A percentile compares a stretch with the other conserved stretches of the same genome.
These are phyloP conservation scores for Homarus gammarus DNA, from an alignment of 2,888 invertebrate genomes.

Conservation along the genomic window DNA sequence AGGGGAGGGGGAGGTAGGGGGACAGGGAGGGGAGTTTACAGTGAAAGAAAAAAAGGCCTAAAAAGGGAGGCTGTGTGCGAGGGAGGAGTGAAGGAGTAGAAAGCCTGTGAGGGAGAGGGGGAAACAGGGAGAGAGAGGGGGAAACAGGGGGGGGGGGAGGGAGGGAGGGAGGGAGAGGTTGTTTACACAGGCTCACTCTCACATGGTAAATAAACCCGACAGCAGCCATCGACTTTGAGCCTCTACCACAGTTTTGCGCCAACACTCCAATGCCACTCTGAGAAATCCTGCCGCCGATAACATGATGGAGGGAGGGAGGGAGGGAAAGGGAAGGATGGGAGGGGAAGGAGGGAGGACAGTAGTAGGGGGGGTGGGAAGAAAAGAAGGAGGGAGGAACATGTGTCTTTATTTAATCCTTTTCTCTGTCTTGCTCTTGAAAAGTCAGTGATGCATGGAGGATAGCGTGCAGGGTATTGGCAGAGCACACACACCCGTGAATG, in stretches of 20 bases:
- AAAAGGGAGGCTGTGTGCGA: slow-evolving; percentile 4
- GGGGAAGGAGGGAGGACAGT: neutral
- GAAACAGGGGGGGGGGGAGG: neutral
- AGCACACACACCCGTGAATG: slow-evolving; percentile 46
- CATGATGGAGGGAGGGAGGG: neutral
- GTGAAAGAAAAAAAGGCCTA: too few species aligned
- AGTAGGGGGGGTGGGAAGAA: neutral
- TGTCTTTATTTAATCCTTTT: slow-evolving; percentile 60
- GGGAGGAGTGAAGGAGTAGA: too few species aligned
- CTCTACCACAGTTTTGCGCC: too few species aligned
- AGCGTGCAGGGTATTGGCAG: slow-evolving; percentile 44
- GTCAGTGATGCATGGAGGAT: slow-evolving; percentile 50
- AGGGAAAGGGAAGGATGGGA: neutral
- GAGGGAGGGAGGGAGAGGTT: too few species aligned
- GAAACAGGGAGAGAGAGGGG: neutral
- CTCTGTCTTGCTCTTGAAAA: slow-evolving; percentile 48
- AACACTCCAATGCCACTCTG: too few species aligned
- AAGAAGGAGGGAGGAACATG: slow-evolving; percentile 27
- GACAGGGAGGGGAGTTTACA: too few species aligned
- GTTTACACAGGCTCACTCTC: too few species aligned
- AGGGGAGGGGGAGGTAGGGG: neutral
- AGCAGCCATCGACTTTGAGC: too few species aligned
- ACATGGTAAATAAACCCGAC: too few species aligned
- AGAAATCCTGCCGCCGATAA: too few species aligned
- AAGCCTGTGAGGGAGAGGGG: slow-evolving; percentile 10